Base-by-base conservation (phyloP, 2,888 invertebrate genomes). In the Drosophila sordidula region DNA sequence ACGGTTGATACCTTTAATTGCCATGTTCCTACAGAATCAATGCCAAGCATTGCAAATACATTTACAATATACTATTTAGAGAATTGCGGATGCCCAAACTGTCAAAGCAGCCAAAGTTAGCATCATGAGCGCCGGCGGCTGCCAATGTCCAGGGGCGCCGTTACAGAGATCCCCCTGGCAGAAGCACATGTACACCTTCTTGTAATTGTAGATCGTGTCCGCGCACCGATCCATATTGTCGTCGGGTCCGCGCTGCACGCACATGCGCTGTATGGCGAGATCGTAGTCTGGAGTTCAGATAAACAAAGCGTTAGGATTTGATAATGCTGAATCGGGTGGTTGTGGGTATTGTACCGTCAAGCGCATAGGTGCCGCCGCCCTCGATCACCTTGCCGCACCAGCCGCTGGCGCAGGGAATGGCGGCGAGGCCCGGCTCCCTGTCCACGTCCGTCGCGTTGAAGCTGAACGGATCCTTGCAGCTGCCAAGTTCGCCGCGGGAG, bases 321-420 rank as follows among this genome's bases (percentile, higher is more conserved):
- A 11, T 12, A 34, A 4, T 4, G 12, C 1, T 12, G 34, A 34
- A 34, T 8, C 9, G 34, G 11, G n/a, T n/a, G 34, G 4, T 34
- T 9, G 12, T 1, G 34, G 34, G 34, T 3, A 34, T 34, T 80
- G 91, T 92, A 96, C 97, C 97, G 93, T 97, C 96, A 90, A 95
- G 95, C 90, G 96, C 95, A 77, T 95, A 94, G 51, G 95, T 93
- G 82, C 95, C 95, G 78, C 95, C 95, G 63, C 96, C 95, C 92
- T 98, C 97, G 38, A 97, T 94, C 52, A 97, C 95, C 93, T 98
- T 98, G 25, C 96, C 97, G 89, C 98, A 98, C 98, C 98, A 98
- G 39, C 97, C 97, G 12, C 85, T 87, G 0, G 97, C 96, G 86
- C 98, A 98, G 0, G 96, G 96, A 11, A 95, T 94, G 1, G 95